phyloP scores from a whole-genome alignment of 2,113 vertebrate species.

The Gopherus evgoodei region DNA sequence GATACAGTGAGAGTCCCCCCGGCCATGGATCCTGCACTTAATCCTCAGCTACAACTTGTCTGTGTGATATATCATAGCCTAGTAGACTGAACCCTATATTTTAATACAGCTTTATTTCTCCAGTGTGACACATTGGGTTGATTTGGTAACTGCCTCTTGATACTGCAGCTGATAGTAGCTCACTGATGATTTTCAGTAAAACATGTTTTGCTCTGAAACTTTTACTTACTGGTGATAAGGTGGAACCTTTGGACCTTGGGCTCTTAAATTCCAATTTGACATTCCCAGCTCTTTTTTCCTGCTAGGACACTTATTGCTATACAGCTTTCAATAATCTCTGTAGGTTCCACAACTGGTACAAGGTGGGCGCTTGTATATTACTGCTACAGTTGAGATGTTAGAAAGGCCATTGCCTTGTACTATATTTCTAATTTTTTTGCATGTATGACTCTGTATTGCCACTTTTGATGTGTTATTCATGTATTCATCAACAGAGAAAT shows the following conservation, averaged over 20 bases:
- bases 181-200: neutral
- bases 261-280: neutral
- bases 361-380: neutral
- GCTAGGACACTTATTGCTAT: neutral
- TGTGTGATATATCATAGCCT: neutral
- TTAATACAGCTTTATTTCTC: neutral
- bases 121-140: neutral
- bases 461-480: neutral
- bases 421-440: neutral
- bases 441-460: rapidly evolving
- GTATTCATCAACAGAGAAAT: neutral
- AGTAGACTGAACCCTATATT: neutral
- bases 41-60: neutral
- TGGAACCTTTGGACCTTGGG: neutral
- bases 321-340: neutral
- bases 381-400: neutral
- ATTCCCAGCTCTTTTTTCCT: neutral
- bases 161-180: neutral
- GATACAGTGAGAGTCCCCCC: neutral
- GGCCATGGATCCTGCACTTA: neutral
- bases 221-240: neutral
- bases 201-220: neutral
- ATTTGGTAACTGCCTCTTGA: neutral
- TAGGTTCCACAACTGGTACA: neutral
- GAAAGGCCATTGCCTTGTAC: neutral